Conservation (phyloP, 1,140 invertebrate species). For the Zelostemma sp. region DNA sequence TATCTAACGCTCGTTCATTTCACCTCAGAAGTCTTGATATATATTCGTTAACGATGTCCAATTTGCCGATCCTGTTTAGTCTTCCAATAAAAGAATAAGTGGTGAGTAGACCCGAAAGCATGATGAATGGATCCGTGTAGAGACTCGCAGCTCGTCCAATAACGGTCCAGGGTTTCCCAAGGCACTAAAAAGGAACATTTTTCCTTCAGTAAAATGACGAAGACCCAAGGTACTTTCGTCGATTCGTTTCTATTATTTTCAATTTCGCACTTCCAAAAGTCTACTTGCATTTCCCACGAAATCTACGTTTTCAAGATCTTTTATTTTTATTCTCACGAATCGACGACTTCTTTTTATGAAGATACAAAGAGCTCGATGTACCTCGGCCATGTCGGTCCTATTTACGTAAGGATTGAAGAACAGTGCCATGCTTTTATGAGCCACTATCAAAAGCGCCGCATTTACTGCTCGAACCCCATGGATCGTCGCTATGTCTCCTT, state of each 20-base stretch:
- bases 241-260: no score
- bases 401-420: conserved; percentile 80
- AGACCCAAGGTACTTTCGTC: no score
- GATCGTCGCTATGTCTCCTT: conserved; percentile 75
- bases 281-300: no score
- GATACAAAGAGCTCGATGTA: conserved; percentile 51
- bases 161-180: conserved; percentile 79
- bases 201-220: no score
- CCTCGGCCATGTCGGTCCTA: conserved; percentile 77
- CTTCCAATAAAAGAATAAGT: conserved; percentile 76
- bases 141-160: conserved; percentile 80
- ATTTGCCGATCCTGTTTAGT: conserved; percentile 71
- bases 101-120: conserved; percentile 80
- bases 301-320: no score
- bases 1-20: no score
- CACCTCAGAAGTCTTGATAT: conserved; percentile 75
- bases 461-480: conserved; percentile 80
- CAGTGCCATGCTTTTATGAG: conserved; percentile 82
- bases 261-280: no score
- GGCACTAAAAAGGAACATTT: conserved; percentile 65
- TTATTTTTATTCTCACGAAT: no score
- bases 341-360: no score
- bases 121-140: conserved; percentile 83
- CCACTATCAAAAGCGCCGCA: conserved; percentile 75
- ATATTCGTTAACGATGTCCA: conserved; percentile 74